A percentile compares a stretch with the other conserved stretches of the same genome.
Evolutionary conservation across 2,113 vertebrate species (phyloP).

Genomic region (Xenus cinereus): DNA sequence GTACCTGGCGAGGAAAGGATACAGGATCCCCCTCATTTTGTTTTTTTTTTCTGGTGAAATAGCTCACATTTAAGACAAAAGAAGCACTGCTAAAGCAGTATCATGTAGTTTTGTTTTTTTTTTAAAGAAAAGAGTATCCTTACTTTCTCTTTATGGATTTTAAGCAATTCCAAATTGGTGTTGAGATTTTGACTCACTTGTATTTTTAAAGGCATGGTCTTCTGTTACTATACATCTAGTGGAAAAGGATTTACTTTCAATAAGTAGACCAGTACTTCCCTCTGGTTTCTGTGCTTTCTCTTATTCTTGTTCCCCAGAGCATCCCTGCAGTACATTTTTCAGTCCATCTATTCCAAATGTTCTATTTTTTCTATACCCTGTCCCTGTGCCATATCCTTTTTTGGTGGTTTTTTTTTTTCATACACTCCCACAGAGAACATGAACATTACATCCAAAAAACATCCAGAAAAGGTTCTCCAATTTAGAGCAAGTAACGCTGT

Average conservation of each 20-base stretch:
- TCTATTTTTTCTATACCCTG: background rate
- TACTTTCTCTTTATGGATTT: background rate
- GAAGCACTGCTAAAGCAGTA: background rate
- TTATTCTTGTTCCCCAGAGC: background rate
- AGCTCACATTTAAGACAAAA: background rate
- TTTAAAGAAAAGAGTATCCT: background rate
- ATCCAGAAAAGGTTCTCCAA: background rate
- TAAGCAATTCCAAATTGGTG: background rate
- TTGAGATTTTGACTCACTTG: background rate
- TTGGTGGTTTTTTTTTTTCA: background rate
- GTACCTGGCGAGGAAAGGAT: background rate
- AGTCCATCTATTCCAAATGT: background rate
- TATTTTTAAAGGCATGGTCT: background rate
- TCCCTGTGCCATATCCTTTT: background rate
- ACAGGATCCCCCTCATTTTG: background rate
- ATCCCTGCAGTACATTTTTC: background rate
- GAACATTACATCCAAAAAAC: background rate
- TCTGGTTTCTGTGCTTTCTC: background rate
- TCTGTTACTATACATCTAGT: background rate
- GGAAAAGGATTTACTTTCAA: background rate
- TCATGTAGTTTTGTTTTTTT: background rate
- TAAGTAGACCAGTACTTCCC: background rate
- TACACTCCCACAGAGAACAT: background rate
- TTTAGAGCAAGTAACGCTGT: background rate
- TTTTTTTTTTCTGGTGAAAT: background rate